Evolutionary conservation across 2,888 invertebrate genomes (phyloP).

Genomic region (Opisthograptis luteolata): DNA sequence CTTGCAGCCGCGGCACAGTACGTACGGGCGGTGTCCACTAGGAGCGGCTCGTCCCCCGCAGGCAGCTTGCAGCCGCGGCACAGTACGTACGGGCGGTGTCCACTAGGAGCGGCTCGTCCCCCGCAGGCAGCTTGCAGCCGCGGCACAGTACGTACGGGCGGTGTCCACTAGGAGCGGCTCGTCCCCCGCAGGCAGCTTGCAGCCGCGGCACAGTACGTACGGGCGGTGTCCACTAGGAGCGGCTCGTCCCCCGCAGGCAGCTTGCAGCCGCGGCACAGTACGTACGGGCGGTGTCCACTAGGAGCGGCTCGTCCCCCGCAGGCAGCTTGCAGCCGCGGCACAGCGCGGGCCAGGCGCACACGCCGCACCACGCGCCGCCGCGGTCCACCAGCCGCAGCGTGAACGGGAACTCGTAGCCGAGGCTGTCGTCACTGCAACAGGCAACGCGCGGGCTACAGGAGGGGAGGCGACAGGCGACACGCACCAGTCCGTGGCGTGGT

Average conservation of each 20-base stretch:
- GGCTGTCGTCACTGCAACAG: conserved; percentile 92
- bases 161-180: conserved; percentile 48
- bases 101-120: too few relatives aligned
- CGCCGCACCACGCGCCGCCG: conserved; percentile 86
- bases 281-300: conserved; percentile 27
- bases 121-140: neutral
- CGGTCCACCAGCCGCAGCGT: conserved; percentile 91
- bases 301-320: conserved; percentile 58
- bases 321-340: conserved; percentile 94
- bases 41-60: too few relatives aligned
- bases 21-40: too few relatives aligned
- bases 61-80: too few relatives aligned
- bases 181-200: conserved; percentile 86
- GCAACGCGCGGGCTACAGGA: too few relatives aligned
- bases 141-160: conserved; percentile 22
- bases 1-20: too few relatives aligned
- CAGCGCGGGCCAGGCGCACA: conserved; percentile 92
- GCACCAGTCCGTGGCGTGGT: too few relatives aligned
- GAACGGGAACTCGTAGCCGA: conserved; percentile 97
- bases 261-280: neutral
- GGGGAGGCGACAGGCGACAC: too few relatives aligned
- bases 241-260: neutral
- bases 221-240: too few relatives aligned
- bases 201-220: conserved; percentile 93
- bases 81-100: too few relatives aligned